Conservation (phyloP, 2,797 vertebrate species). For the Bradypus variegatus region DNA sequence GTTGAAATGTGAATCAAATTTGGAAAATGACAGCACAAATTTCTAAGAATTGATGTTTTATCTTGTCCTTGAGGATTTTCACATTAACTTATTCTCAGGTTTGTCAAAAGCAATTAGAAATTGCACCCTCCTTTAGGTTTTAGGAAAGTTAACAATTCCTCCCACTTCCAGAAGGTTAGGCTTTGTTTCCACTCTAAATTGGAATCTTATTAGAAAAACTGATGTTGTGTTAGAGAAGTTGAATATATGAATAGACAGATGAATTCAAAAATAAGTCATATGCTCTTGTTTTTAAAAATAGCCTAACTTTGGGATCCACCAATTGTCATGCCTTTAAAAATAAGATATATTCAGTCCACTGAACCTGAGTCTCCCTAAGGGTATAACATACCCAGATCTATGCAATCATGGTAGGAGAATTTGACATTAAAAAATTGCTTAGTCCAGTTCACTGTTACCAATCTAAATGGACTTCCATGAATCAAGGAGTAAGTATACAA, state of each 20-base stretch:
- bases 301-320: not conserved
- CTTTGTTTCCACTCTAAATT: not conserved
- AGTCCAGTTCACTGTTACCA: not conserved
- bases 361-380: not conserved
- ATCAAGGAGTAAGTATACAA: not conserved
- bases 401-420: not conserved
- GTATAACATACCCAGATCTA: not conserved
- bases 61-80: not conserved
- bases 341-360: not conserved
- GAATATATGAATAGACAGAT: not conserved
- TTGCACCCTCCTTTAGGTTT: not conserved
- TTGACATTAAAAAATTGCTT: not conserved
- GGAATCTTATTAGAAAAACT: constrained; percentile 1
- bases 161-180: not conserved
- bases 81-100: not conserved
- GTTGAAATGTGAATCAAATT: not conserved
- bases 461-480: not conserved
- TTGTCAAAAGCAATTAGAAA: not conserved
- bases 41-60: not conserved
- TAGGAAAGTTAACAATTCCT: not conserved
- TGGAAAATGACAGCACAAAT: not conserved
- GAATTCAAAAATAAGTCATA: not conserved
- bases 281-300: not conserved
- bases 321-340: not conserved
- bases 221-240: not conserved